Evolutionary conservation across 1,140 invertebrate genomes (phyloP), one percentile per base, ranked within the genome.

Genomic region (Drosophila novamexicana): DNA sequence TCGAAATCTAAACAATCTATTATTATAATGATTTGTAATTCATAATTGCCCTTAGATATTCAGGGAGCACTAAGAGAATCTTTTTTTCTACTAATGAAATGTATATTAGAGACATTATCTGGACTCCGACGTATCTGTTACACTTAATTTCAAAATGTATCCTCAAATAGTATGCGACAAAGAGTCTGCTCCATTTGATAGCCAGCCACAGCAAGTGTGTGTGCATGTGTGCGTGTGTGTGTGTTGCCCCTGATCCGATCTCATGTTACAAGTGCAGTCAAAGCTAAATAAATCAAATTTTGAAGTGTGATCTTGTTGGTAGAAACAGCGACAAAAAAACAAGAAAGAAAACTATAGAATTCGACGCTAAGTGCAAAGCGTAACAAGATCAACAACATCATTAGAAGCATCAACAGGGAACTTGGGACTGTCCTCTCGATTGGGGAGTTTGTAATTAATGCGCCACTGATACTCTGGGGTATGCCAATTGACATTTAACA

Each of bases 401-500:
- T 88, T 89, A 89, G 81, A 79, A 45, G 52, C 77, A 75, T 77
- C 79, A 82, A 62, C 68, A 66, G 45, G 32, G 29, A 44, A 36
- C 34, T 52, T 9, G 39, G 37, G 57, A 54, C 54, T 65, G 58
- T 12, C 4, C 52, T 63, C 16, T 18, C 34, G 49, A 72, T 79
- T 52, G 61, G 39, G 44, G 62, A 37, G 54, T 52, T 18, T 64
- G 79, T 88, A 83, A 88, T 89, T 77, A 88, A 88, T 88, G 83
- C 84, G 44, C 56, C 70, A 69, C 77, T 75, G 80, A 88, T 89
- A 74, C 84, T 84, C 84, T 66, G 57, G 84, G 81, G 84, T 81
- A 89, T 84, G 67, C 81, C 84, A 84, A 89, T 89, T 89, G 84
- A 89, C 84, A 89, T 89, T 89, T 89, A 89, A 89, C 84, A 89